Base-by-base conservation (phyloP, 2,888 invertebrate species). In the Cactoblastis cactorum region DNA sequence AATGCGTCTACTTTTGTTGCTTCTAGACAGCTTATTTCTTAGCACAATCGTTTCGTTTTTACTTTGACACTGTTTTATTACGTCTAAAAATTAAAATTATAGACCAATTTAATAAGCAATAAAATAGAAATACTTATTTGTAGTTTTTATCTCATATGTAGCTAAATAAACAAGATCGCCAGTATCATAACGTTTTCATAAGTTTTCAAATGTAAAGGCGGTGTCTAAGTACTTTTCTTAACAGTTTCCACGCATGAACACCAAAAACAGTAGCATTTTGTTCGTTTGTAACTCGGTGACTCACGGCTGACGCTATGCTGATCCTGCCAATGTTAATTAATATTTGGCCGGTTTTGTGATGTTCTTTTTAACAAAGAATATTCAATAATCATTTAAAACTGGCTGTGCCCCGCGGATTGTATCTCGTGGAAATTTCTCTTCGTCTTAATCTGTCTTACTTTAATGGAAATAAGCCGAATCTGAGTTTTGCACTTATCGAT, bases 1-100 rank as follows among this genome's bases (percentile, higher is more conserved):
- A 78, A 72, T 69, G 66, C 63, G 61, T 63, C 58, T 70, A 59
- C 63, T 61, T 54, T 53, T 58, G 66, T 49, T 32, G 38, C 68
- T 74, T 74, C 70, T 72, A 59, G 65, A 73, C 63, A 61, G 59
- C 64, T 74, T 67, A 53, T 69, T 68, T 71, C 57, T 77, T 77
- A 79, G 76, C 73, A 74, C 83, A 81, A 78, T 77, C 64, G 61
- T 72, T 67, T 58, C 61, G 62, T 64, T 62, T 67, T 55, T 67
- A 66, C 63, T 64, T 62, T 63, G 68, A 69, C 72, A 69, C 70
- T 70, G 68, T 69, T 63, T 3, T 9, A 6, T 28, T n/a, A n/a
- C n/a, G n/a, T n/a, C n/a, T n/a, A n/a, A n/a, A n/a, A n/a, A n/a
- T n/a, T n/a, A n/a, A n/a, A n/a, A n/a, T n/a, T n/a, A n/a, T n/a